Conservation (phyloP, 2,888 invertebrate species). For the Drosophila mettleri region DNA sequence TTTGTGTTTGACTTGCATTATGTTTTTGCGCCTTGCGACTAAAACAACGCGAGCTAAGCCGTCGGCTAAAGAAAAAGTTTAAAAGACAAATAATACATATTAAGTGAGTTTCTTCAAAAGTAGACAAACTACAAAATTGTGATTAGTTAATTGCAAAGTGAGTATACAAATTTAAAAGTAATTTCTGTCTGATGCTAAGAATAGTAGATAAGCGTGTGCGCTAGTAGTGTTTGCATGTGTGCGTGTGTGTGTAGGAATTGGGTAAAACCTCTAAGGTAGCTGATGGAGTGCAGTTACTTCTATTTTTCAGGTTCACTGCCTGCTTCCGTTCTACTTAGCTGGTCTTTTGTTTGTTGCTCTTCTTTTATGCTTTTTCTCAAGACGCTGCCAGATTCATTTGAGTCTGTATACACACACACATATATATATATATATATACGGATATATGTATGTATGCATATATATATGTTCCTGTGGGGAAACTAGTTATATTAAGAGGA, state of each 20-base stretch:
- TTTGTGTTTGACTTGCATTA: constrained; percentile 53
- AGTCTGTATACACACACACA: constrained; percentile 9
- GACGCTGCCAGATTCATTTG: constrained; percentile 47
- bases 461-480: constrained; percentile 15
- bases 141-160: constrained; percentile 33
- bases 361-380: constrained; percentile 40
- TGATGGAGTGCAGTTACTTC: constrained; percentile 62
- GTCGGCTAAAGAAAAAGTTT: constrained; percentile 18
- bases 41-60: constrained; percentile 36
- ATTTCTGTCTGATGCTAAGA: background rate
- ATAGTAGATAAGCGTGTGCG: constrained; percentile 2
- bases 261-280: constrained; percentile 24
- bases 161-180: constrained; percentile 23
- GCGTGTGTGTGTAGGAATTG: constrained; percentile 13
- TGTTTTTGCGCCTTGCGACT: constrained; percentile 56
- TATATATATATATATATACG: background rate
- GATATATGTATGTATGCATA: constrained; percentile 2
- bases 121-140: constrained; percentile 25
- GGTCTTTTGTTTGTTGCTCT: constrained; percentile 63
- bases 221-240: constrained; percentile 2
- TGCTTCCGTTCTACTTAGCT: constrained; percentile 74
- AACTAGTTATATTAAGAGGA: constrained; percentile 36
- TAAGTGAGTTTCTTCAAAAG: constrained; percentile 24
- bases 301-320: constrained; percentile 73
- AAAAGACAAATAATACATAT: constrained; percentile 3